phyloP scores from a whole-genome alignment of 30 jellyfish, hydroid and myxozoan genomes.

The Rhopilema esculentum region DNA sequence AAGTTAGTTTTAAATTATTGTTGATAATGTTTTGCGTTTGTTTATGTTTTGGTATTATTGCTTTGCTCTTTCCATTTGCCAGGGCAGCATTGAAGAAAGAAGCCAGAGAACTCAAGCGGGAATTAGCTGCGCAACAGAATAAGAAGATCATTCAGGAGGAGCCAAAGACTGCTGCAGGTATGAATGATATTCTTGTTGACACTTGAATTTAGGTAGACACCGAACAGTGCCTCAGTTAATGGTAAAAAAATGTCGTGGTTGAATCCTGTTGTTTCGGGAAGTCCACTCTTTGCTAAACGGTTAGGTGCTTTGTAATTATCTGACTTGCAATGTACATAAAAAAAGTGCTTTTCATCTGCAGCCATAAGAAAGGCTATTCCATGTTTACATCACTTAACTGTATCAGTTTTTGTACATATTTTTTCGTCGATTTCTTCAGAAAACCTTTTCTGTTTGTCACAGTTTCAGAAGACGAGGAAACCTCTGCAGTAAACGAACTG shows the following conservation, averaged over 20 bases:
- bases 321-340: too few relatives aligned
- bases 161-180: neutral
- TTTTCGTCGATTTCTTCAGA: too few relatives aligned
- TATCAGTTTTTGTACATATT: too few relatives aligned
- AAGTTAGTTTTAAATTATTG: too few relatives aligned
- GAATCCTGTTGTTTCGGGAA: too few relatives aligned
- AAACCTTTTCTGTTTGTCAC: neutral
- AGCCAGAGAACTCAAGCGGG: slow-evolving; percentile 79
- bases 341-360: too few relatives aligned
- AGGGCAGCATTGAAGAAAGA: slow-evolving; percentile 82
- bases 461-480: slow-evolving; percentile 28
- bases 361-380: too few relatives aligned
- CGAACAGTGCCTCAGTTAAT: too few relatives aligned
- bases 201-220: neutral
- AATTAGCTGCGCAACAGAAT: slow-evolving; percentile 49
- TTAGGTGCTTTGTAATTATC: too few relatives aligned
- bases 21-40: neutral
- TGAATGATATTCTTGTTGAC: neutral
- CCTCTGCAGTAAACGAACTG: slow-evolving; percentile 72
- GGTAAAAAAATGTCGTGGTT: too few relatives aligned
- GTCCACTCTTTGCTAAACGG: too few relatives aligned
- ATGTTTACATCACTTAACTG: too few relatives aligned
- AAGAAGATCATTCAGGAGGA: neutral
- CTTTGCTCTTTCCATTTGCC: neutral
- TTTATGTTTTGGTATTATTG: neutral